Conservation (phyloP, 2,113 vertebrate genomes). For the Oncorhynchus keta region DNA sequence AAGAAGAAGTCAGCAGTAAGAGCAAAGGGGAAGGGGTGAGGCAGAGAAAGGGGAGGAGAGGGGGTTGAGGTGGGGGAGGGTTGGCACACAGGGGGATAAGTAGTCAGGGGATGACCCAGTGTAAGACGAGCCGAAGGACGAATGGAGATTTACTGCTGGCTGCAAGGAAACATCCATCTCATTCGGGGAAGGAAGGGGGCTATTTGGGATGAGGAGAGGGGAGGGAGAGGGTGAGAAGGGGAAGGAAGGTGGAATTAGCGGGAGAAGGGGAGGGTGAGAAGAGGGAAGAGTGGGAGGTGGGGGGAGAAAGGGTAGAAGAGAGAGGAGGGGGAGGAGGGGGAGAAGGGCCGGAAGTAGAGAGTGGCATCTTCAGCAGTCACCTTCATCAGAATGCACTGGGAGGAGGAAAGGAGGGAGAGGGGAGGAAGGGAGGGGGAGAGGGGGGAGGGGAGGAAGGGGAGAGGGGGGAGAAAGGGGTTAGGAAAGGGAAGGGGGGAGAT, state of each 20-base stretch:
- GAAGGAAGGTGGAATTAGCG: neutral
- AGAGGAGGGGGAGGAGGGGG: neutral
- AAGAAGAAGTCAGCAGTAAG: neutral
- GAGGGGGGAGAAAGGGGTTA: no score
- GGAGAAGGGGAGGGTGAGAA: neutral
- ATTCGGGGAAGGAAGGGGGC: neutral
- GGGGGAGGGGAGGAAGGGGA: no score
- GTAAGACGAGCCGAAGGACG: conserved; percentile 19
- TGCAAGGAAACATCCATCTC: conserved; percentile 8
- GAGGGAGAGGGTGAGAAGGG: neutral
- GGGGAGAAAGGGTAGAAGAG: no score
- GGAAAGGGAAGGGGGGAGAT: no score
- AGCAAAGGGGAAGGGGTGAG: conserved; percentile 5
- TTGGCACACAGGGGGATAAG: neutral
- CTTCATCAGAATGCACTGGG: conserved; percentile 18
- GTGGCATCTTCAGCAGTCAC: conserved; percentile 9
- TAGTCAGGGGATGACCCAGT: conserved; percentile 15
- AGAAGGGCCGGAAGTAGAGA: neutral
- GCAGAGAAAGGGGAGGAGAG: neutral
- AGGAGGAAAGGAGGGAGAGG: neutral
- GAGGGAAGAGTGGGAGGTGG: neutral
- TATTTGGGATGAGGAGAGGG: neutral
- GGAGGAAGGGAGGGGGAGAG: neutral
- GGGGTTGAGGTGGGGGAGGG: neutral
- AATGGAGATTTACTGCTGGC: conserved; percentile 23